phyloP scores from a whole-genome alignment of 2,888 invertebrate species.

The Camptogramma bilineatum region DNA sequence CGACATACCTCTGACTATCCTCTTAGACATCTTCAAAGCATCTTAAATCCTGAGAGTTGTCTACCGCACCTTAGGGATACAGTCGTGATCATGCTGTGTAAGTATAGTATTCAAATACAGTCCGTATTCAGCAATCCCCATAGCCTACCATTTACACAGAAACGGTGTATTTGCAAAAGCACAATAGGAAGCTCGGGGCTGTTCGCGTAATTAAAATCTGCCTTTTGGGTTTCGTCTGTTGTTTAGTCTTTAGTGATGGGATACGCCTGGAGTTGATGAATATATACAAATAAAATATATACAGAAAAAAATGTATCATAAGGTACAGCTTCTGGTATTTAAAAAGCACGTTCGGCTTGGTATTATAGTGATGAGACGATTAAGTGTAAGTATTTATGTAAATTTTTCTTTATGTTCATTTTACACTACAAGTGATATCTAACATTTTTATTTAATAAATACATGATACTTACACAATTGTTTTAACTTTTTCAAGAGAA shows the following conservation, averaged over 20 bases:
- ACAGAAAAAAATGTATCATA: neutral
- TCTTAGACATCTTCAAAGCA: too few species aligned
- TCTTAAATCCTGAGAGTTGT: too few species aligned
- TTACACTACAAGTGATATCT: too few species aligned
- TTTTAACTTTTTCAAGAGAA: neutral
- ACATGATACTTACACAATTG: neutral
- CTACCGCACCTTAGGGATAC: too few species aligned
- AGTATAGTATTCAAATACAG: neutral
- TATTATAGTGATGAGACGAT: too few species aligned
- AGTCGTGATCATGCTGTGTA: too few species aligned
- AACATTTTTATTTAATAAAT: too few species aligned
- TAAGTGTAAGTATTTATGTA: too few species aligned
- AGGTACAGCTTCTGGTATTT: too few species aligned
- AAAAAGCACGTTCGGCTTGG: too few species aligned
- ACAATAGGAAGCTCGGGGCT: slow-evolving; percentile 63
- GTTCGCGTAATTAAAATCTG: slow-evolving; percentile 79
- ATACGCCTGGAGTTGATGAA: neutral
- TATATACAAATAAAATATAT: neutral
- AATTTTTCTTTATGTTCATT: too few species aligned
- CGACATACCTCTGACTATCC: too few species aligned
- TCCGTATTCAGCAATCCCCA: neutral
- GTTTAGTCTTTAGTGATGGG: slow-evolving; percentile 42
- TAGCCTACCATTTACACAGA: slow-evolving; percentile 38
- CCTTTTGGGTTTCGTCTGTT: slow-evolving; percentile 69
- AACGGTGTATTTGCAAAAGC: slow-evolving; percentile 44